phyloP scores from a whole-genome alignment of 2,113 vertebrate genomes.

The Serilophus lunatus region DNA sequence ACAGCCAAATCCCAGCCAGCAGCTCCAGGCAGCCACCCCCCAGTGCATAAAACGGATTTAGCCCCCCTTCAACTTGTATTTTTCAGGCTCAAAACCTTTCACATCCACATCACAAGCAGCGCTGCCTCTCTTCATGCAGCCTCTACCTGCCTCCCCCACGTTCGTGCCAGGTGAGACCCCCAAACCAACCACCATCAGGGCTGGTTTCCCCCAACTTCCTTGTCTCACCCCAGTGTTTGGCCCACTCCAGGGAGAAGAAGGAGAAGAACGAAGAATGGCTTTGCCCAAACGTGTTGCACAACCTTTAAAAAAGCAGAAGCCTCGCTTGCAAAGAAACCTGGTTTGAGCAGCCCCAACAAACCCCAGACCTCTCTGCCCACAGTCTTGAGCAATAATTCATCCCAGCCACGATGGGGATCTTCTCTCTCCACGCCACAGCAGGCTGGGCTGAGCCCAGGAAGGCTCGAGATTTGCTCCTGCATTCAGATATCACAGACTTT shows the following conservation, averaged over 20 bases:
- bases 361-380: slow-evolving; percentile 20
- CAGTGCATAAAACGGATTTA: rapidly evolving
- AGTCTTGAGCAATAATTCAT: not conserved
- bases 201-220: slow-evolving; percentile 25
- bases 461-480: not conserved
- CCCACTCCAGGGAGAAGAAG: not conserved
- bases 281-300: slow-evolving; percentile 24
- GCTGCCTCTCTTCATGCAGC: not conserved
- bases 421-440: rapidly evolving
- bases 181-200: not conserved
- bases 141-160: not conserved
- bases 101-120: not conserved
- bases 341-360: not conserved
- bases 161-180: slow-evolving; percentile 21
- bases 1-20: not conserved
- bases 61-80: not conserved
- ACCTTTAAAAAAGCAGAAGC: slow-evolving; percentile 52
- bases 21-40: not conserved
- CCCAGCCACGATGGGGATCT: not conserved
- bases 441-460: not conserved
- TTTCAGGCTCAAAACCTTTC: not conserved
- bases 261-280: slow-evolving; percentile 5
- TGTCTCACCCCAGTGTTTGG: not conserved
- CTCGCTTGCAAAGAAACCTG: not conserved
- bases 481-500: too few relatives aligned